Evolutionary conservation across 2,797 vertebrate species (phyloP), one percentile per base, ranked within the genome.

Genomic region (Oophaga sylvatica): DNA sequence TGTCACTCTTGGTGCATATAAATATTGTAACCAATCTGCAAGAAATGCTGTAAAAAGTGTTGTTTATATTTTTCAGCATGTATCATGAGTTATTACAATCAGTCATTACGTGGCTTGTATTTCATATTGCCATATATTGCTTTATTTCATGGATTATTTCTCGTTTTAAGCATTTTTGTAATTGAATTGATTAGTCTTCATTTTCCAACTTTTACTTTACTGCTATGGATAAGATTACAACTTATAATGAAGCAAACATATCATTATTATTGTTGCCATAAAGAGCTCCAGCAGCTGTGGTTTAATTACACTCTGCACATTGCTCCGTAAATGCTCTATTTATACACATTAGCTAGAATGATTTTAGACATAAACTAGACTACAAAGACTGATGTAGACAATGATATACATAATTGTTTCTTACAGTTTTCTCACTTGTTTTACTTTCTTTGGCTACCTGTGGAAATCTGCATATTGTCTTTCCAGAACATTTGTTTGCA

Each of bases 211-310:
- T 75, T 85, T 77, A 31, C 60, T 85, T 15, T 82, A 76, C 60
- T 82, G 68, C 78, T 70, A 85, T 85, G 45, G 73, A 88, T 81
- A 81, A 19, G 62, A 77, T 59, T 59, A 73, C 83, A 81, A 75
- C 71, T 76, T 89, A 20, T 82, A 85, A 89, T 89, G 81, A 89
- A 85, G 78, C 68, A 85, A 80, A 85, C 82, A 89, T 77, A 81
- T 29, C 35, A 67, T 85, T 85, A 76, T 85, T 68, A 77, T 75
- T 77, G 60, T 56, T 82, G 60, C 71, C 71, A 67, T 85, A 88
- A 84, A 88, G 45, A 22, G 60, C 79, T 86, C 19, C 62, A 81
- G 63, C 79, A 67, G 83, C 83, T 86, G 84, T 68, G 73, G 22
- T 86, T 81, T 86, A 89, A 89, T 85, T 89, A 89, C 79, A 68